These are phyloP conservation scores for Pangasius mekongensis DNA, from an alignment of 2,797 vertebrate species.

Conservation along the genomic window DNA sequence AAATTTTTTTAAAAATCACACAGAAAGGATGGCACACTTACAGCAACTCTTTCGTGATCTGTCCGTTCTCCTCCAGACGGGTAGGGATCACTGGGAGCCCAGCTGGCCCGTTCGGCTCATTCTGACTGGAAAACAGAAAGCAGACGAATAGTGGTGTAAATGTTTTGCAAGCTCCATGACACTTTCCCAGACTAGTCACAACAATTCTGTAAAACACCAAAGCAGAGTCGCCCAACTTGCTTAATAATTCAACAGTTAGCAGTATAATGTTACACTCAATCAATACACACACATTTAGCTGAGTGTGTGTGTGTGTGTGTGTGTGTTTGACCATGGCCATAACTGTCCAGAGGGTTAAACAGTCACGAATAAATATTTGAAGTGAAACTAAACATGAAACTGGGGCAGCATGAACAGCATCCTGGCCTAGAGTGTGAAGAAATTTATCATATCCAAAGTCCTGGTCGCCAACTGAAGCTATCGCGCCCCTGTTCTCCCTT, in stretches of 20 bases:
- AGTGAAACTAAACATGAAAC: slow-evolving; percentile 21
- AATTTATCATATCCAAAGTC: background rate
- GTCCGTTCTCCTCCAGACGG: slow-evolving; percentile 77
- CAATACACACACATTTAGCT: slow-evolving; percentile 46
- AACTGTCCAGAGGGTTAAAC: background rate
- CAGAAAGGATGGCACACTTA: slow-evolving; percentile 67
- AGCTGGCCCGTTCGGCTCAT: slow-evolving; percentile 86
- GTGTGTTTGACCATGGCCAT: background rate
- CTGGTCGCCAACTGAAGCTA: background rate
- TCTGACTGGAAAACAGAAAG: slow-evolving; percentile 78
- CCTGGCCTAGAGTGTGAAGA: background rate
- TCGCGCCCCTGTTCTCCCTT: slow-evolving; percentile 2
- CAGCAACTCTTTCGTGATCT: slow-evolving; percentile 74
- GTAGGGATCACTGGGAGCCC: slow-evolving; percentile 83
- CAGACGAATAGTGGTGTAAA: slow-evolving; percentile 37
- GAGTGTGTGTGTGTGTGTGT: background rate
- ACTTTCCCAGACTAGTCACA: slow-evolving; percentile 38
- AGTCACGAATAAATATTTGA: slow-evolving; percentile 36
- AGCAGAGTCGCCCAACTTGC: slow-evolving; percentile 20
- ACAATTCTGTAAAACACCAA: slow-evolving; percentile 19
- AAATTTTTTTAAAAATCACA: no score
- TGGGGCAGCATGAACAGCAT: background rate
- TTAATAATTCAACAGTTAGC: slow-evolving; percentile 60
- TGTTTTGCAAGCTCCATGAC: slow-evolving; percentile 19
- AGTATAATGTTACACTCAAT: slow-evolving; percentile 46